Conservation (phyloP, 1,140 invertebrate species). For the Drosophila melanogaster region Release_6_plus_ISO1_MT NC_004354.4:16672501-16673000, state of each 20-base stretch:
- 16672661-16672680: conserved; percentile 58
- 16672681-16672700: conserved; percentile 76
- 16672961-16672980: neutral
- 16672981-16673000: conserved; percentile 20
- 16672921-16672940: conserved; percentile 13
- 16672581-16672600: conserved; percentile 1
- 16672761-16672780: conserved; percentile 5
- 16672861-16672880: no score
- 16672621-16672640: conserved; percentile 46
- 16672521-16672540: neutral
- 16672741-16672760: conserved; percentile 16
- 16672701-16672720: conserved; percentile 37
- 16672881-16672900: neutral
- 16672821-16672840: neutral
- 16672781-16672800: conserved; percentile 15
- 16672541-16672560: neutral
- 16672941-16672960: neutral
- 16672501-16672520: conserved; percentile 59
- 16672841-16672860: neutral
- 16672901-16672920: conserved; percentile 8
- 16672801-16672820: conserved; percentile 43
- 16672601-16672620: conserved; percentile 22
- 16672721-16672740: conserved; percentile 11
- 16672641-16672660: conserved; percentile 75
- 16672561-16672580: neutral